Evolutionary conservation across 2,888 invertebrate species (phyloP).

Genomic region (Eurytoma adleriae): DNA sequence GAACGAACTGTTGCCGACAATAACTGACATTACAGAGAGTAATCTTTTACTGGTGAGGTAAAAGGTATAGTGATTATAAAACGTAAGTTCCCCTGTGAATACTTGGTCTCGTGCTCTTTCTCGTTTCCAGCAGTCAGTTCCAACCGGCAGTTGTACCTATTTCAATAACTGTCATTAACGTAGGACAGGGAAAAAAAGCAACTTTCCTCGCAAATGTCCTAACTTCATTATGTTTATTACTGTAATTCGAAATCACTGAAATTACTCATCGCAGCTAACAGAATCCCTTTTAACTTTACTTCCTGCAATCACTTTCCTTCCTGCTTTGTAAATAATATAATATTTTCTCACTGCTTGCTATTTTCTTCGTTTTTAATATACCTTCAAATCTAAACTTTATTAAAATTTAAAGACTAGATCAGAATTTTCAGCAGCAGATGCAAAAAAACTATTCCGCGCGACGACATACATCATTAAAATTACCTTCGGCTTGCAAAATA

Average conservation of each 20-base stretch:
- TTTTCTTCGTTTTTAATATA: too few species aligned
- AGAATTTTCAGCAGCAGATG: too few species aligned
- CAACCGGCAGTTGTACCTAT: constrained; percentile 12
- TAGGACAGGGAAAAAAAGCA: constrained; percentile 15
- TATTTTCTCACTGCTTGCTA: too few species aligned
- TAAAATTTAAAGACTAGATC: too few species aligned
- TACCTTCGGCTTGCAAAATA: background rate
- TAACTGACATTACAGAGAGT: too few species aligned
- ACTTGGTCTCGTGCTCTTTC: constrained; percentile 8
- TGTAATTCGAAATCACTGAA: constrained; percentile 22
- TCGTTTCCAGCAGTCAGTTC: background rate
- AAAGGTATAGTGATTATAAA: background rate
- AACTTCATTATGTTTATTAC: constrained; percentile 32
- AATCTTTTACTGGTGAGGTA: background rate
- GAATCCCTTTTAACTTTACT: constrained; percentile 3
- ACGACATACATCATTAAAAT: too few species aligned
- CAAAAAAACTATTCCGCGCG: too few species aligned
- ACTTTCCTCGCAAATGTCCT: background rate
- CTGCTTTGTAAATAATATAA: too few species aligned
- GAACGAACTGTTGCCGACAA: too few species aligned
- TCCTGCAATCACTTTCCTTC: constrained; percentile 11
- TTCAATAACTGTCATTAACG: constrained; percentile 33
- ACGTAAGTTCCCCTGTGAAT: background rate
- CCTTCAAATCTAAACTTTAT: too few species aligned
- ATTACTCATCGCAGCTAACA: constrained; percentile 19